Percentiles rank a stretch among this genome's conserved stretches.
Conservation (phyloP, 1,140 invertebrate genomes). For the Eumaeus atala region DNA sequence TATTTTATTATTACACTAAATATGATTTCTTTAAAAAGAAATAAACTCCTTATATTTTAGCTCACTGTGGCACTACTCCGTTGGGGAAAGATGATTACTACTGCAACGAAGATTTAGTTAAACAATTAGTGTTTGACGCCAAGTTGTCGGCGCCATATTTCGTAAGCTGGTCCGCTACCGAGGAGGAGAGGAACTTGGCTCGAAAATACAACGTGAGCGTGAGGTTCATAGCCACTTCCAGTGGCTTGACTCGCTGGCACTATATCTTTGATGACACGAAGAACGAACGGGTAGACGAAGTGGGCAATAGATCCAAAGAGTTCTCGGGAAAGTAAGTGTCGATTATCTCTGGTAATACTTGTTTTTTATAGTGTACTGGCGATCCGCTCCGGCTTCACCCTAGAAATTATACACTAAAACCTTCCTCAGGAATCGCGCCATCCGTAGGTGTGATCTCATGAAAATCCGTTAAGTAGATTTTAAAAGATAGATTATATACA, state of each 20-base stretch:
- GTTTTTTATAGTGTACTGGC: too few relatives aligned
- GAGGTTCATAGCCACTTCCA: slow-evolving; percentile 90
- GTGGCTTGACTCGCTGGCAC: slow-evolving; percentile 90
- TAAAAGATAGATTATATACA: too few relatives aligned
- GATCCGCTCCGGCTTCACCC: too few relatives aligned
- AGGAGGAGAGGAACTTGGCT: slow-evolving; percentile 74
- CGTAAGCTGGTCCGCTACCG: slow-evolving; percentile 73
- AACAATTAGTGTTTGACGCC: slow-evolving; percentile 91
- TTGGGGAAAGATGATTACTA: slow-evolving; percentile 83
- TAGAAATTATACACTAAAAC: too few relatives aligned
- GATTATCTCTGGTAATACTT: not conserved
- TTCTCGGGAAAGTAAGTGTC: slow-evolving; percentile 46
- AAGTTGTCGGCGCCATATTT: slow-evolving; percentile 85
- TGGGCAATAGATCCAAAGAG: slow-evolving; percentile 38
- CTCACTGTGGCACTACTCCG: slow-evolving; percentile 77
- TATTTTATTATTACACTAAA: too few relatives aligned
- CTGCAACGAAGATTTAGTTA: slow-evolving; percentile 89
- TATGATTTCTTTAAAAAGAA: not conserved
- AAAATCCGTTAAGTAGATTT: too few relatives aligned
- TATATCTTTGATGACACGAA: slow-evolving; percentile 76
- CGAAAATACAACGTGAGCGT: slow-evolving; percentile 80
- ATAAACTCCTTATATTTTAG: slow-evolving; percentile 37
- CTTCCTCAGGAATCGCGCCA: too few relatives aligned
- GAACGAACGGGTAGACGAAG: slow-evolving; percentile 53
- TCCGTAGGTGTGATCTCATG: too few relatives aligned